Evolutionary conservation across 2,113 vertebrate species (phyloP).

Genomic region (Cebus imitator): DNA sequence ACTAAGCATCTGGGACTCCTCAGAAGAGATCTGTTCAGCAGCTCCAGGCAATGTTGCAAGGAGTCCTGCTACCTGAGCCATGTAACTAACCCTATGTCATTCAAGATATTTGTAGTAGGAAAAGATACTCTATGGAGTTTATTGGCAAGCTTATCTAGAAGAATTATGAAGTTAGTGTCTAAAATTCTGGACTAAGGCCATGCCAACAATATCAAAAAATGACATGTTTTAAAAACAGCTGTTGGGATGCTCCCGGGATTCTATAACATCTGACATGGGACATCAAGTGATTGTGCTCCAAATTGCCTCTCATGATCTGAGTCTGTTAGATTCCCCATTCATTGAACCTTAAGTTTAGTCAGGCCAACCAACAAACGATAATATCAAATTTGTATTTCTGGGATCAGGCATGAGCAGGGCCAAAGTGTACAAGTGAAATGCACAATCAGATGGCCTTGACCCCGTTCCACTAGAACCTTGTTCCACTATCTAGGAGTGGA

Average conservation of each 20-base stretch:
- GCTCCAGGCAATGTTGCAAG: not conserved
- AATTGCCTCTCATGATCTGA: not conserved
- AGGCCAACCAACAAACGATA: not conserved
- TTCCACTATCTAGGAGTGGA: not conserved
- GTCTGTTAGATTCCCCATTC: not conserved
- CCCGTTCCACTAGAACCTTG: not conserved
- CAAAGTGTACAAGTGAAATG: not conserved
- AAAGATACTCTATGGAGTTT: not conserved
- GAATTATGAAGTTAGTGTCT: not conserved
- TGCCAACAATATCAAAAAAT: not conserved
- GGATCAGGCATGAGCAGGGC: not conserved
- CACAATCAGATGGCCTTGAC: not conserved
- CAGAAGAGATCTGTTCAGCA: not conserved
- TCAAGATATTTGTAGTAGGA: not conserved
- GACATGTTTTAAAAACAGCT: not conserved
- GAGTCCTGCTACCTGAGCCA: not conserved
- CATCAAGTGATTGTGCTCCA: not conserved
- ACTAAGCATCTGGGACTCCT: not conserved
- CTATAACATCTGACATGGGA: not conserved
- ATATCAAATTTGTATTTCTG: not conserved
- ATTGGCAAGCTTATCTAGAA: not conserved
- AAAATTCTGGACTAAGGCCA: not conserved
- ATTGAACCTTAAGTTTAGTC: not conserved
- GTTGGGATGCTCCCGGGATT: not conserved
- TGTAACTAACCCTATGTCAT: not conserved